Base-by-base conservation (phyloP, 2,113 vertebrate genomes). In the Theristicus caerulescens region DNA sequence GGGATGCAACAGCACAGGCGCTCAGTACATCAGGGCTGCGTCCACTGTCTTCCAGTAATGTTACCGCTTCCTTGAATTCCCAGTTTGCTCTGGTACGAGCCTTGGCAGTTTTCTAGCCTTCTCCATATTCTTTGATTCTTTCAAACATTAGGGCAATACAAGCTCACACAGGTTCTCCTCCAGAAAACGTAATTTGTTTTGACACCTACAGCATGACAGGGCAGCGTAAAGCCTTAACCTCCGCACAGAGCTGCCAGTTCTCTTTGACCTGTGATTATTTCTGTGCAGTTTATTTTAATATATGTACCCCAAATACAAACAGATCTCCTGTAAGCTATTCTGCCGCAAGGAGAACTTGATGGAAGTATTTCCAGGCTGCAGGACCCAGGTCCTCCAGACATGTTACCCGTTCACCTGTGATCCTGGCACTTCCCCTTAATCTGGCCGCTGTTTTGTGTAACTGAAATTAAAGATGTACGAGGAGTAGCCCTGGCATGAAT, bases 1-100 rank as follows among this genome's bases (percentile, higher is more conserved):
- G 44, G 51, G 51, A 24, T 34, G 42, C n/a, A 15, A 3, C 12
- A 19, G 46, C 3, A 3, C 11, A 2, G 36, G 32, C 2, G 10
- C 29, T 4, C 22, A 3, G 16, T 4, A 6, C 25, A 3, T 16
- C 19, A 2, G n/a, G 44, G 52, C 57, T 54, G 69, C 1, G 0
- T 9, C 32, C 10, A 0, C 42, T 2, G 6, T 7, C 64, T 14
- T 13, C 46, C 72, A 16, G 13, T 0, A 10, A 8, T 4, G 8
- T 15, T 70, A 19, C n/a, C 11, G 0, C 77, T 17, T 10, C 71
- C 51, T 0, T 32, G 26, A 14, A 20, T 6, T 19, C 54, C 58
- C 54, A 4, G 14, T 15, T 32, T 38, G 46, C 76, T 52, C 77
- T 64, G 69, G 9, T 16, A 17, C 0, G 0, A 80, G 65, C 38